phyloP scores from a whole-genome alignment of 2,797 vertebrate genomes.

The Galagoides demidoff region DNA sequence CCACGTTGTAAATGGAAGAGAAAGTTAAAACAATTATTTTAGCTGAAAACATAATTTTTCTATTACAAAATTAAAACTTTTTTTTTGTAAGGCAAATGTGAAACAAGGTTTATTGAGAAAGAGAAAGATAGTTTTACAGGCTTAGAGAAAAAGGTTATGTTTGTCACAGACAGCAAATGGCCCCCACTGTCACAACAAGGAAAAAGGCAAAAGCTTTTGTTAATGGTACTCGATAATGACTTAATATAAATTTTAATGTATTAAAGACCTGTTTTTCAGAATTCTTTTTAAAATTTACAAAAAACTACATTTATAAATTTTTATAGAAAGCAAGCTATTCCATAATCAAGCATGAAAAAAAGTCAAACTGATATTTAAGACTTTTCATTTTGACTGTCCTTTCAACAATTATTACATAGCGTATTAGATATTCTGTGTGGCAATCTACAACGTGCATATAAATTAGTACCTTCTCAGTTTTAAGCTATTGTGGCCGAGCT shows the following conservation, averaged over 20 bases:
- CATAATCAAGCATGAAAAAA: neutral
- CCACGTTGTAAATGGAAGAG: neutral
- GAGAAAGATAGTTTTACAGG: no score
- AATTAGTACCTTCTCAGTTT: neutral
- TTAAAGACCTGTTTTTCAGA: neutral
- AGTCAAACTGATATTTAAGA: neutral
- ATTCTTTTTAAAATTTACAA: neutral
- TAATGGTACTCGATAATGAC: neutral
- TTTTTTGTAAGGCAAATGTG: neutral
- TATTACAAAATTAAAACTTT: slow-evolving; percentile 18
- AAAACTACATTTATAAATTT: neutral
- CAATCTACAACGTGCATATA: neutral
- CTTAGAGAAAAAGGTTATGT: no score
- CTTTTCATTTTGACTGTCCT: neutral
- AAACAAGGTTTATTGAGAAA: neutral
- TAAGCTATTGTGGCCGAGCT: neutral
- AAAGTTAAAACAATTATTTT: neutral
- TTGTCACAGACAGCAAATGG: no score
- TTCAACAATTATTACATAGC: neutral
- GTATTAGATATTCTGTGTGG: neutral
- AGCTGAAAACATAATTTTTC: neutral
- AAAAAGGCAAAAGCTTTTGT: neutral
- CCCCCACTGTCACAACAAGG: no score
- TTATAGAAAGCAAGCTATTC: neutral
- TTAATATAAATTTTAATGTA: neutral